Percentiles rank a stretch among this genome's conserved stretches.
Evolutionary conservation across 2,797 vertebrate species (phyloP).

Genomic region (Sarcoramphus papa): DNA sequence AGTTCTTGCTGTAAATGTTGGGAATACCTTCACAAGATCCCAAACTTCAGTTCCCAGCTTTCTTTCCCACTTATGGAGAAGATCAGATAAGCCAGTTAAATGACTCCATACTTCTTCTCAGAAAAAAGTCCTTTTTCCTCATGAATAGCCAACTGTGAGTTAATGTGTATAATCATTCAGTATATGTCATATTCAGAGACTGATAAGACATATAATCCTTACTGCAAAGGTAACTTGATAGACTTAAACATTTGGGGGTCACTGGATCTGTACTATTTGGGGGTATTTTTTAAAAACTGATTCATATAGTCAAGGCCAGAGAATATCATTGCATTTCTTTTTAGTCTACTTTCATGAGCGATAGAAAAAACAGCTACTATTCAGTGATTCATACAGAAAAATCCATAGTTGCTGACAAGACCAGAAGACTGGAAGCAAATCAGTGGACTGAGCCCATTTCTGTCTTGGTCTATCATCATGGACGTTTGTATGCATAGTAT

Average conservation of each 20-base stretch:
- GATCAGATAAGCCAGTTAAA: neutral
- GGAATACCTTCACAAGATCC: neutral
- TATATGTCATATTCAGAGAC: neutral
- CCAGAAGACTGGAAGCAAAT: neutral
- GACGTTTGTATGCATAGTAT: neutral
- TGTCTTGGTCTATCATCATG: neutral
- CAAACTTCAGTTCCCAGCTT: neutral
- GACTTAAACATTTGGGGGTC: neutral
- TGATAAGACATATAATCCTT: neutral
- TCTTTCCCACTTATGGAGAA: neutral
- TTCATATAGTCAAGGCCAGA: neutral
- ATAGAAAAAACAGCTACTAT: neutral
- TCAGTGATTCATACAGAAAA: neutral
- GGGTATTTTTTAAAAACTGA: neutral
- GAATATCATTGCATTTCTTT: neutral
- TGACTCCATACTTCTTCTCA: neutral
- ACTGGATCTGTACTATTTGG: neutral
- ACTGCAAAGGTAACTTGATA: neutral
- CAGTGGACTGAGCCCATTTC: neutral
- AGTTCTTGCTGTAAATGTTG: neutral
- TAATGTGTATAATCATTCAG: neutral
- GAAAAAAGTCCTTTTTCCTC: neutral
- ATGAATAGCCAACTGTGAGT: neutral
- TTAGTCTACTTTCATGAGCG: neutral
- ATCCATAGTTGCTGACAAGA: neutral